Percentiles rank a stretch among this genome's conserved stretches.
phyloP scores from a whole-genome alignment of 2,797 vertebrate genomes.

The Limnodromus scolopaceus region DNA sequence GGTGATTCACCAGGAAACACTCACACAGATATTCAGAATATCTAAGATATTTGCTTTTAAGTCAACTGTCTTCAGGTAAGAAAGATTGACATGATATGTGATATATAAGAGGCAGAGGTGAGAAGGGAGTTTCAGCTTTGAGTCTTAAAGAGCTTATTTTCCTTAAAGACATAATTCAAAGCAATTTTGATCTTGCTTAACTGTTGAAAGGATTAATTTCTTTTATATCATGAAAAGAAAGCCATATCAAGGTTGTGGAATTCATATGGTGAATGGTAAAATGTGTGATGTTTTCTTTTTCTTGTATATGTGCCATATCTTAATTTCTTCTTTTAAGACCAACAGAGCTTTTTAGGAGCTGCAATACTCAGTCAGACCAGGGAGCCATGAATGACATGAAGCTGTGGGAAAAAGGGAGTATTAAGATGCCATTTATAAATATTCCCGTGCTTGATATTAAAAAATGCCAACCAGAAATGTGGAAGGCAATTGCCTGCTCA shows the following conservation, averaged over 20 bases:
- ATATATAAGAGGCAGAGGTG: background rate
- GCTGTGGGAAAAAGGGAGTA: constrained; percentile 97
- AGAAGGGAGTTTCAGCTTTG: background rate
- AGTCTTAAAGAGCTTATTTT: background rate
- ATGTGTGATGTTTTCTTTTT: background rate
- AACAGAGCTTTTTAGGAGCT: constrained; percentile 97
- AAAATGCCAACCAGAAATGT: constrained; percentile 94
- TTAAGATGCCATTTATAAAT: constrained; percentile 98
- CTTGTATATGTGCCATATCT: background rate
- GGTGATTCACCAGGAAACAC: background rate
- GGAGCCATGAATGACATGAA: constrained; percentile 98
- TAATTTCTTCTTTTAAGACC: constrained; percentile 82
- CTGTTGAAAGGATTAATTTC: background rate
- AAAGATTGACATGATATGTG: background rate
- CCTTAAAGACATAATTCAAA: background rate
- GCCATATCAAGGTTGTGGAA: background rate
- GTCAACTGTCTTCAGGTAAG: background rate
- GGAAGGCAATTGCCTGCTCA: constrained; percentile 96
- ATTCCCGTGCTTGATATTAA: constrained; percentile 96
- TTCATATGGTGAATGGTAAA: background rate
- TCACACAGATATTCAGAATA: background rate
- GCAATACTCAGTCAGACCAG: constrained; percentile 96
- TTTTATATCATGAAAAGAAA: background rate
- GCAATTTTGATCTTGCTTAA: background rate
- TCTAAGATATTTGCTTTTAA: background rate